Conservation (phyloP, 2,888 invertebrate species). For the Actias luna region DNA sequence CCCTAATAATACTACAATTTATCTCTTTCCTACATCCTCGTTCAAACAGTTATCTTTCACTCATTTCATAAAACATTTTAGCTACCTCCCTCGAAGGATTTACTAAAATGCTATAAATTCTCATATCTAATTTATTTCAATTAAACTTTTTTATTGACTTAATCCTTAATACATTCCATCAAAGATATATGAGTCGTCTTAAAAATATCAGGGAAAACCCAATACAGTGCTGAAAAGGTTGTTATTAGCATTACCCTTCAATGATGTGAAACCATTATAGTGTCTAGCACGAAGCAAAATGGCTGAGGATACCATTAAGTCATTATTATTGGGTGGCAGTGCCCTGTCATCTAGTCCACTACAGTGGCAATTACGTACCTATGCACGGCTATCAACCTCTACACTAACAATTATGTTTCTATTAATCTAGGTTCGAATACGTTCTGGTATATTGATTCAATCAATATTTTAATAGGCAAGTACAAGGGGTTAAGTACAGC, state of each 20-base stretch:
- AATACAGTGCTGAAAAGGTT: slow-evolving; percentile 36
- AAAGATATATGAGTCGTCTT: too few relatives aligned
- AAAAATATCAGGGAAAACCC: slow-evolving; percentile 46
- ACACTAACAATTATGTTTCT: slow-evolving; percentile 36
- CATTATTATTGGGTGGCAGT: slow-evolving; percentile 44
- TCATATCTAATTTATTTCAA: too few relatives aligned
- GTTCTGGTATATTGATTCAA: slow-evolving; percentile 35
- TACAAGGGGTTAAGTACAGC: slow-evolving; percentile 54
- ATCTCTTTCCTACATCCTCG: too few relatives aligned
- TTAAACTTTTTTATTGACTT: too few relatives aligned
- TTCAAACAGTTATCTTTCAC: too few relatives aligned
- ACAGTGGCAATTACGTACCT: slow-evolving; percentile 38
- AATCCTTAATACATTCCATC: too few relatives aligned
- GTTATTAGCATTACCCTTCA: slow-evolving; percentile 38
- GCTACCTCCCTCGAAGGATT: too few relatives aligned
- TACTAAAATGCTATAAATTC: too few relatives aligned
- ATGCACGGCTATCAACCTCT: slow-evolving; percentile 29
- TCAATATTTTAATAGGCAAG: slow-evolving; percentile 40
- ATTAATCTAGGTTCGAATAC: slow-evolving; percentile 25
- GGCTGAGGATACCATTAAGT: slow-evolving; percentile 47
- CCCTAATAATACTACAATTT: too few relatives aligned
- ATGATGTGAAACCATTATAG: background rate
- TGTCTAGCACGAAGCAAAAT: slow-evolving; percentile 40
- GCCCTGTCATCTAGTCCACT: slow-evolving; percentile 47
- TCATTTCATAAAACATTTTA: too few relatives aligned